These are phyloP conservation scores for Gadopsis marmoratus DNA, from an alignment of 2,797 vertebrate genomes.

Conservation along the genomic window DNA sequence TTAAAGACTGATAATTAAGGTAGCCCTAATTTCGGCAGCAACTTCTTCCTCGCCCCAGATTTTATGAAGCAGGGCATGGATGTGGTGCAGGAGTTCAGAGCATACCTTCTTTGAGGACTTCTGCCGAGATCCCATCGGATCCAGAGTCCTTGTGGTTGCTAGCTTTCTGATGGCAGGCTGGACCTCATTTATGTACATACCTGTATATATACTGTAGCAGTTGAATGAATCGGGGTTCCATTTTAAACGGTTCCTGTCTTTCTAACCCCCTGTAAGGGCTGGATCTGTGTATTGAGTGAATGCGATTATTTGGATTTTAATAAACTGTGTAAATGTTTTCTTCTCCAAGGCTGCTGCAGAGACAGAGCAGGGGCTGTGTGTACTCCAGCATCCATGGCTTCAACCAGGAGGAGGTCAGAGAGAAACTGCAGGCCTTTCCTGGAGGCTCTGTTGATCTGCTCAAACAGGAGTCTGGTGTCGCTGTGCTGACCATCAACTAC, in stretches of 20 bases:
- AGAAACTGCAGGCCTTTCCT: slow-evolving; percentile 86
- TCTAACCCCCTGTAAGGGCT: neutral
- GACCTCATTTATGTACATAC: too few species aligned
- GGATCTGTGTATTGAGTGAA: neutral
- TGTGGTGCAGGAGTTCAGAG: too few species aligned
- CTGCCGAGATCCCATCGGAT: too few species aligned
- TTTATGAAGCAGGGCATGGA: too few species aligned
- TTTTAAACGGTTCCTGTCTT: neutral
- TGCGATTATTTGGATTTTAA: neutral
- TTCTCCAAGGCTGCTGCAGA: slow-evolving; percentile 71
- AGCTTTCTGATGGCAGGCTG: too few species aligned
- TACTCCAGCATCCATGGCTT: slow-evolving; percentile 84
- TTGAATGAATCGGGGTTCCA: neutral
- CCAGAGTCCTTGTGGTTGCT: too few species aligned
- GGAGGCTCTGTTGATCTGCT: slow-evolving; percentile 92
- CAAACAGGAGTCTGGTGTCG: slow-evolving; percentile 89
- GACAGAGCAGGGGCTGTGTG: slow-evolving; percentile 73
- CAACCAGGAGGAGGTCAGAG: slow-evolving; percentile 84
- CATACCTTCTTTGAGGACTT: too few species aligned
- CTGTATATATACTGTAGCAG: neutral
- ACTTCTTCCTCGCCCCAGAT: too few species aligned
- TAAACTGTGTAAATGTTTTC: neutral
- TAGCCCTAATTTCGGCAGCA: too few species aligned
- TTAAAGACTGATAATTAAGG: too few species aligned
- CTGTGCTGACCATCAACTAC: slow-evolving; percentile 93